phyloP scores from a whole-genome alignment of 1,140 invertebrate genomes.

The Argopecten irradians region DNA sequence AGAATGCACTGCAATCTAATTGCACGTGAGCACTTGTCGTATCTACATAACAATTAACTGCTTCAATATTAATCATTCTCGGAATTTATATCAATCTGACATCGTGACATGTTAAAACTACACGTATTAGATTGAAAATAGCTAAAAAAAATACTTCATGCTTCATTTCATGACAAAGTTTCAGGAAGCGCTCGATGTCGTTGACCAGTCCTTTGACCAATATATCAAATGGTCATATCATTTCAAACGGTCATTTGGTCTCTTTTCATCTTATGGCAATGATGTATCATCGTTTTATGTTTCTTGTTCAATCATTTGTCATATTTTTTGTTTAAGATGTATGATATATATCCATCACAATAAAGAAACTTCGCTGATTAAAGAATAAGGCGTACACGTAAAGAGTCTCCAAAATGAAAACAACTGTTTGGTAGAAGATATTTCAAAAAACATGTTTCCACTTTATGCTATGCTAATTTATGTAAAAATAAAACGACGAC shows the following conservation, averaged over 20 bases:
- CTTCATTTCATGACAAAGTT: no score
- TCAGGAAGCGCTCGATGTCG: no score
- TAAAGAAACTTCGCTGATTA: neutral
- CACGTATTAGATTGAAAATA: no score
- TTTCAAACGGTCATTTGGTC: neutral
- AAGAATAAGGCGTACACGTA: no score
- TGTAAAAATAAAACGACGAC: no score
- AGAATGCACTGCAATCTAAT: neutral
- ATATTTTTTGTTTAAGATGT: neutral
- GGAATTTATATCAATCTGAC: neutral
- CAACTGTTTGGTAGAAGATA: neutral
- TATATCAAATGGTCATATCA: no score
- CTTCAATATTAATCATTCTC: neutral
- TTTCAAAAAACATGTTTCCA: no score
- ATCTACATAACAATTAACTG: neutral
- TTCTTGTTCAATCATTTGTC: neutral
- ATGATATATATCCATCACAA: neutral
- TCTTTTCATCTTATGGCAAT: neutral
- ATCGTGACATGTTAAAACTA: no score
- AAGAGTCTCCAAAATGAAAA: no score
- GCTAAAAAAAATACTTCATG: no score
- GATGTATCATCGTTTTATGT: neutral
- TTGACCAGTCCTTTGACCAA: no score
- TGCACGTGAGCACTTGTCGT: neutral
- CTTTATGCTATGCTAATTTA: no score